A percentile compares a stretch with the other conserved stretches of the same genome.
Evolutionary conservation across 1,140 invertebrate species (phyloP).

Genomic region (Argopecten irradians): DNA sequence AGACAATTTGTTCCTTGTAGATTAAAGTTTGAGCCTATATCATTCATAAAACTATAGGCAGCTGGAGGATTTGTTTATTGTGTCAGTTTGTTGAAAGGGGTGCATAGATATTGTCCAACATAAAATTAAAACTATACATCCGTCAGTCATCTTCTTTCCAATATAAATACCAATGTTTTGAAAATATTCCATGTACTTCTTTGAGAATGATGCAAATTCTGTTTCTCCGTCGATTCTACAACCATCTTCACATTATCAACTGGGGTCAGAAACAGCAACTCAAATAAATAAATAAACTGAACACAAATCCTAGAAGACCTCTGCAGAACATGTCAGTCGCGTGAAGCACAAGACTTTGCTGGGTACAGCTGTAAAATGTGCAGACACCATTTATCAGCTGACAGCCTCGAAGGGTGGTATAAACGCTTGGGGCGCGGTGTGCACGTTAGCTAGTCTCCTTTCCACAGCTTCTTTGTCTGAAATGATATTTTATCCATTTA

Average conservation of each 20-base stretch:
- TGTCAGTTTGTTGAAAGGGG: not conserved
- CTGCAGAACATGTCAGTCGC: not conserved
- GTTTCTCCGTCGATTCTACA: not conserved
- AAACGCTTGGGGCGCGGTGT: constrained; percentile 86
- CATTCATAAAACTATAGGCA: too few species aligned
- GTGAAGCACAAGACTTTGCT: not conserved
- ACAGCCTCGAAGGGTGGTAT: constrained; percentile 65
- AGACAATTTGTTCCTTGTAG: too few species aligned
- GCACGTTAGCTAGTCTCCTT: constrained; percentile 89
- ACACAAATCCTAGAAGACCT: not conserved
- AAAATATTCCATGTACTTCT: not conserved
- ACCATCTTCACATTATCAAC: not conserved
- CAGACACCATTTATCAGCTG: constrained; percentile 30
- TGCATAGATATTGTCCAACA: not conserved
- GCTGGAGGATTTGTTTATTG: too few species aligned
- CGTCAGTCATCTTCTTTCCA: not conserved
- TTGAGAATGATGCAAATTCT: not conserved
- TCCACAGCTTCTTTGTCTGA: constrained; percentile 95
- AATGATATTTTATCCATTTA: too few species aligned
- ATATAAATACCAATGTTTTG: too few species aligned
- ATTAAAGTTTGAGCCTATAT: too few species aligned
- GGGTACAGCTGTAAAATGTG: not conserved
- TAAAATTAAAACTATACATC: not conserved
- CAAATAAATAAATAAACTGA: not conserved
- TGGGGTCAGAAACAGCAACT: not conserved